Evolutionary conservation across 2,113 vertebrate genomes (phyloP).

Genomic region (Myrmecobius fasciatus): DNA sequence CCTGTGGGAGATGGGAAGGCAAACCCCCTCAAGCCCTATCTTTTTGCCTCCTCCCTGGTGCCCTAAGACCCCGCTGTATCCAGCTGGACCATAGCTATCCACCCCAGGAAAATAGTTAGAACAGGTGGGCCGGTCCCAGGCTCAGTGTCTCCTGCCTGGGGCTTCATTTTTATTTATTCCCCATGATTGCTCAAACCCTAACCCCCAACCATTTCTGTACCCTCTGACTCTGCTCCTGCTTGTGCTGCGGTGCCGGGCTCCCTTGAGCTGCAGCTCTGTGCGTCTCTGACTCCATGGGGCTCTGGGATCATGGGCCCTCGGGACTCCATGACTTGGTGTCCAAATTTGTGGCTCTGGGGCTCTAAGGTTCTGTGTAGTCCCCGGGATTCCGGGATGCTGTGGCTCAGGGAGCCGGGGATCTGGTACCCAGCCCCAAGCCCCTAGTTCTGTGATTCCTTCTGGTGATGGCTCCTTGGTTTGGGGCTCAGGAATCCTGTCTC

Average conservation of each 20-base stretch:
- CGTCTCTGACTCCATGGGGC: neutral
- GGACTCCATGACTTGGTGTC: neutral
- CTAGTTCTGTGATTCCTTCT: neutral
- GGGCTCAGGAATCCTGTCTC: neutral
- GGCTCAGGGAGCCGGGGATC: neutral
- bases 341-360: neutral
- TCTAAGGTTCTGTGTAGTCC: neutral
- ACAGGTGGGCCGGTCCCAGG: neutral
- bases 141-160: neutral
- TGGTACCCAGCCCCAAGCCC: neutral
- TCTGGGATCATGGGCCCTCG: neutral
- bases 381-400: neutral
- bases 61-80: neutral
- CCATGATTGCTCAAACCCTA: neutral
- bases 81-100: neutral
- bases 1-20: neutral
- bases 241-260: neutral
- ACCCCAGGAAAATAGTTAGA: neutral
- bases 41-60: neutral
- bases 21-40: no score
- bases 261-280: neutral
- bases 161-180: neutral
- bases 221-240: no score
- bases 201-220: neutral
- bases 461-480: neutral